Base-by-base conservation (phyloP, 1,140 invertebrate genomes). In the Tenebrio molitor region DNA sequence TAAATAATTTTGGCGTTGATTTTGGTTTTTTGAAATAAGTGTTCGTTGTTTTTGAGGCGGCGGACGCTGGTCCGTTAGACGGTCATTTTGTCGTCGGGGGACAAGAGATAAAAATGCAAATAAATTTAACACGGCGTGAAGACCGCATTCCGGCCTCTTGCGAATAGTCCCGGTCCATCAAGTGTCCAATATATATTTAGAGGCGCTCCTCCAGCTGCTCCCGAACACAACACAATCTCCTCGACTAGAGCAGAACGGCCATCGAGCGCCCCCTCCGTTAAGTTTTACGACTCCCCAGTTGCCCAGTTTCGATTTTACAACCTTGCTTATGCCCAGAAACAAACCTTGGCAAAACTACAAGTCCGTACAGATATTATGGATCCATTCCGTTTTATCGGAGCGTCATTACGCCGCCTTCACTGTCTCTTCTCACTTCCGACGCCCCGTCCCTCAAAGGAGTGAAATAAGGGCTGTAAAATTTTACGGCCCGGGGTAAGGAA, bases 401-500 rank as follows among this genome's bases (percentile, higher is more conserved):
- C 42, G 69, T 36, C 39, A 63, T 42, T 39, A 50, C 69, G 7
- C 17, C 25, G 17, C 16, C 53, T 70, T 71, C 19, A 42, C 34
- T 14, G 33, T 23, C 23, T 23, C 34, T 41, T 46, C 41, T 33
- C 66, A 42, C 36, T 50, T 42, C 44, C 29, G 50, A 63, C 44
- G 66, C 36, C 12, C 12, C 36, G 5, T 46, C 69, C 58, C 62
- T 25, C 23, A 39, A 25, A 25, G 62, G 62, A 19, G 58, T 44
- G 64, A 71, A 71, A 65, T 71, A 71, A 71, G 64, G 53, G 69
- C 16, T 46, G 69, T 46, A 71, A 71, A 71, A 71, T 65, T 64
- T 71, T 71, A 71, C 23, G 12, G 23, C 50, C 50, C 21, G 15
- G 50, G 50, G 50, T 58, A 58, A 58, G 23, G 12, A 58, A 58